Conservation (phyloP, 2,113 vertebrate genomes). For the Merops nubicus region DNA sequence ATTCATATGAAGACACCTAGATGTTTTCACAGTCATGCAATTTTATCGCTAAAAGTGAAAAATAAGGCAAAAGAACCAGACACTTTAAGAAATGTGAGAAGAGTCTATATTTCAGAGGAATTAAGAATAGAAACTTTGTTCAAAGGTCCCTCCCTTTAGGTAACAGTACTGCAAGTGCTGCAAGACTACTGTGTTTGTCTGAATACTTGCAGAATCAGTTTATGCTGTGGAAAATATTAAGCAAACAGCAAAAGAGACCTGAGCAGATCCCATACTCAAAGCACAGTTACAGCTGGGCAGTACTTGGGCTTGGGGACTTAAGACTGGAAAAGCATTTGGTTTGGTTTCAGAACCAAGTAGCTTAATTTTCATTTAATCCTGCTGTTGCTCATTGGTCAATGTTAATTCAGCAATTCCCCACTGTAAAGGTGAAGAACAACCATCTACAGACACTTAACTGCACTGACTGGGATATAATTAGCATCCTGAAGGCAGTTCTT, state of each 20-base stretch:
- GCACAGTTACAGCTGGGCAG: not conserved
- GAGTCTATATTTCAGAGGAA: not conserved
- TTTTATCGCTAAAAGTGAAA: not conserved
- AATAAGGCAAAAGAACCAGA: not conserved
- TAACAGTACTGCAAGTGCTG: not conserved
- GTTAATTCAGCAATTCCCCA: not conserved
- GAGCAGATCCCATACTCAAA: not conserved
- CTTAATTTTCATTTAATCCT: not conserved
- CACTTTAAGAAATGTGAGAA: not conserved
- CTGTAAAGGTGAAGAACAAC: not conserved
- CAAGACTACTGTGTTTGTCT: not conserved
- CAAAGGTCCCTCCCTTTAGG: not conserved
- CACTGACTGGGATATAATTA: rapidly evolving
- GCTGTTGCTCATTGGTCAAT: not conserved
- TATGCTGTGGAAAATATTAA: not conserved
- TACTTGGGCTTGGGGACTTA: rapidly evolving
- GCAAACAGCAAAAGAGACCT: not conserved
- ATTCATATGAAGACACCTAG: not conserved
- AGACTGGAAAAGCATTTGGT: not conserved
- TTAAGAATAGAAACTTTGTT: not conserved
- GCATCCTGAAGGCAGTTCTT: not conserved
- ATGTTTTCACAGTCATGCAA: not conserved
- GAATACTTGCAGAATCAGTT: not conserved
- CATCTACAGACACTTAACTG: not conserved
- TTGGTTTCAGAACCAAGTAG: not conserved